Evolutionary conservation across 2,797 vertebrate species (phyloP), one percentile per base, ranked within the genome.

Genomic region (Pachyuromys duprasi): DNA sequence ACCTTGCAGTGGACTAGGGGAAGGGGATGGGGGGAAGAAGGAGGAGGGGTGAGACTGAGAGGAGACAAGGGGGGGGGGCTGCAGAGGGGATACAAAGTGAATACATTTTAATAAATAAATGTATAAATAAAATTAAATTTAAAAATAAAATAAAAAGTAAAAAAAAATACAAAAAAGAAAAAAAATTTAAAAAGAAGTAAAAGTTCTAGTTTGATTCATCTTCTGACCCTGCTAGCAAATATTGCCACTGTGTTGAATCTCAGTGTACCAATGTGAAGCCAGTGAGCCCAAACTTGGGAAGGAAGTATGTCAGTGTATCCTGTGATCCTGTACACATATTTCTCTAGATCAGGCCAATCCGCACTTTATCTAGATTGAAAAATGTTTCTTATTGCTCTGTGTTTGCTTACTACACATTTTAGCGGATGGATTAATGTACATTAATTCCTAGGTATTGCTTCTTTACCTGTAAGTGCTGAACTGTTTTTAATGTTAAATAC

Each of bases 361-460:
- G 31, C 6, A 79, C 55, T 93, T 89, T n/a, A 69, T 84, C 22
- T 86, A 86, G 78, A 80, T 81, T 95, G 63, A 14, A 81, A 93
- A 86, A 74, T 82, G 4, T 75, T 89, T 95, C 26, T 78, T 89
- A 95, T 49, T 31, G 1, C 53, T 89, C 57, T 62, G 63, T 75
- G 2, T 42, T 62, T 17, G 70, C 63, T 74, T 94, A 45, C 55
- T 76, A 76, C 12, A 55, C 2, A 89, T 12, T 75, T 1, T 87
- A 24, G 14, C 14, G 2, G 17, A 33, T 81, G 3, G 13, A 8
- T 63, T 86, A 70, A 67, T 0, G 63, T 9, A 74, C 80, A 72
- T 65, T 90, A 75, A 60, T 87, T 87, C 84, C 6, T 31, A 67
- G 8, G n/a, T 94, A 88, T n/a, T 65, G 11, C 1, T 8, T 79